Evolutionary conservation across 1,140 invertebrate species (phyloP), one percentile per base, ranked within the genome.

Genomic region (Nymphalis io): DNA sequence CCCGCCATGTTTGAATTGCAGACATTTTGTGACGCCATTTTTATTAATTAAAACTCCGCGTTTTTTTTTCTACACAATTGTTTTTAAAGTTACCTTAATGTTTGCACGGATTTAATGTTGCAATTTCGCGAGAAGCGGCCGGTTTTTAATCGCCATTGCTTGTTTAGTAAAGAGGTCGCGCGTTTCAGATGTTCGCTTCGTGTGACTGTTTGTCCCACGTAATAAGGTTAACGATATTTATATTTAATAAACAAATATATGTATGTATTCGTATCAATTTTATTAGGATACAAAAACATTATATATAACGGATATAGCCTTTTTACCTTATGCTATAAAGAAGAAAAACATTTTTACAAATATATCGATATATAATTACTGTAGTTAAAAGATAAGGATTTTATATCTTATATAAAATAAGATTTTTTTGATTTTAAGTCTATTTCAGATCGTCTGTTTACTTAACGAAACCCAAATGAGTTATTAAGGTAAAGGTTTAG

Each of bases 11-110:
- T 89, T 84, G 82, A 78, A 80, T 83, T 82, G 82, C 84, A 81
- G 78, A 83, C 82, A 82, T 85, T 86, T 82, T 76, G 74, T 68
- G 79, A 59, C 80, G 81, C 84, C 84, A 84, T 90, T 88, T 88
- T 86, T 88, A 83, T 88, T 89, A 90, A 90, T 88, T 88, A 90
- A 88, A 82, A 72, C 72, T 72, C 70, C 63, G 61, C 70, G 68
- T 73, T 68, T 82, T 84, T 51, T 51, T 87, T 83, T 82, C 72
- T 44, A 68, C 75, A 72, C 74, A 78, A 86, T 82, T 84, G 78
- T 82, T 83, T 78, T 76, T 60, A 79, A 84, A 83, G 79, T 83
- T 87, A 81, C 81, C 80, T 80, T 80, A 79, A 82, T 82, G 78
- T 79, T 71, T 76, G 69, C 57, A 60, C 61, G 75, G 75, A 76